Base-by-base conservation (phyloP, 92 coral and sea anemone species). In the Palythoa grandiflora region DNA sequence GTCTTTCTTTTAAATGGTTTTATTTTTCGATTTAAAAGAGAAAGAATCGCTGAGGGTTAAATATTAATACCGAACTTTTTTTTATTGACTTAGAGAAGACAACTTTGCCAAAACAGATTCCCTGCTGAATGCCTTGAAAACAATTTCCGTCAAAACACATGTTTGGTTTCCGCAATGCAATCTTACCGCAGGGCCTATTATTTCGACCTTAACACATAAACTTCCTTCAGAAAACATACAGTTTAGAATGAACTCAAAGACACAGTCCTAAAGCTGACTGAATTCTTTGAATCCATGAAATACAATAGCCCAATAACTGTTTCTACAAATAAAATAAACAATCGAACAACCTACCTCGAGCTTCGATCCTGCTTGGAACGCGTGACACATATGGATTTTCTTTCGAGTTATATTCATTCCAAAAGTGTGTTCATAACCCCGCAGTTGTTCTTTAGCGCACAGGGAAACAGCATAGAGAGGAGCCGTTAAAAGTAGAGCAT, bases 381-480 rank as follows among this genome's bases (percentile, higher is more conserved):
- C 99, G 68, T 97, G 98, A 83, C 99, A 95, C 93, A 97, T 89
- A 77, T 97, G 99, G 1, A 92, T 93, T 57, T 92, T 95, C 71
- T 92, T 97, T 54, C 99, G 89, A 17, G 99, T 97, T 48, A 97
- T 94, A 83, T 97, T 97, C 79, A 95, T 55, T 47, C 98, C 99
- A 92, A 95, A 97, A 35, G 94, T 87, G 38, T 92, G 93, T 14
- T 97, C 98, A 84, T 95, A 97, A 38, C 99, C 98, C 38, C 98
- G 92, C 16, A 97, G 95, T 19, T 94, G 96, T 66, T 97, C 99
- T 68, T 97, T 98, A 17, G 95, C 99, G 91, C 99, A 97, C 78
- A 95, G 91, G 36, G 99, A 98, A 17, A 97, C 93, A 68, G 98
- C 96, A 94, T 97, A 97, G 10, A 97, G 91, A 14, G 99, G 99